These are phyloP conservation scores for Lasius fuliginosus DNA, from an alignment of 2,888 invertebrate genomes.

Conservation along the genomic window DNA sequence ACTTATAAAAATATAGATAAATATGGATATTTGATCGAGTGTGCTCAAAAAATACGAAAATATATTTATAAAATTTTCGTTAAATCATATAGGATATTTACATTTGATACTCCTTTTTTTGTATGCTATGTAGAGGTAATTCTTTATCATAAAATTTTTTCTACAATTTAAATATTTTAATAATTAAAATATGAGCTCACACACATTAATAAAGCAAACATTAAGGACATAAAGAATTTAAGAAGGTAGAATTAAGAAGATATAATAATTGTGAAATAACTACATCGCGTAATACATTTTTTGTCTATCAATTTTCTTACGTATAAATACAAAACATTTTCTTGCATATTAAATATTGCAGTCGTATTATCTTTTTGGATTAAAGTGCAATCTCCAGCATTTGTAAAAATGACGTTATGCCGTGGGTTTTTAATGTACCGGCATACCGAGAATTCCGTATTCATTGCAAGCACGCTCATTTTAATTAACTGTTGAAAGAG, in stretches of 20 bases:
- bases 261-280: background rate
- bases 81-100: background rate
- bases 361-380: conserved; percentile 27
- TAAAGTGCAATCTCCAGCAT: conserved; percentile 32
- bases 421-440: conserved; percentile 51
- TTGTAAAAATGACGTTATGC: conserved; percentile 45
- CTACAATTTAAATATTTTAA: background rate
- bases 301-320: background rate
- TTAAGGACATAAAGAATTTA: background rate
- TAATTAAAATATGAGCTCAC: background rate
- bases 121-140: background rate
- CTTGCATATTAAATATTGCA: conserved; percentile 9
- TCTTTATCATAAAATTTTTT: background rate
- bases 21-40: background rate
- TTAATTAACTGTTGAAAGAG: conserved; percentile 54
- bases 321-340: background rate
- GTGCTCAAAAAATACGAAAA: background rate
- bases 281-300: background rate
- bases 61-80: background rate
- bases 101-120: background rate
- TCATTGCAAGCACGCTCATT: conserved; percentile 45
- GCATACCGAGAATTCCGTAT: conserved; percentile 55
- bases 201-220: background rate
- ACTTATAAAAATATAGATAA: conserved; percentile 27
- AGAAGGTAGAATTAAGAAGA: background rate